Percentiles rank a stretch among this genome's conserved stretches.
These are phyloP conservation scores for Rhyacophila brunnea DNA, from an alignment of 1,140 invertebrate species.

Conservation along the genomic window DNA sequence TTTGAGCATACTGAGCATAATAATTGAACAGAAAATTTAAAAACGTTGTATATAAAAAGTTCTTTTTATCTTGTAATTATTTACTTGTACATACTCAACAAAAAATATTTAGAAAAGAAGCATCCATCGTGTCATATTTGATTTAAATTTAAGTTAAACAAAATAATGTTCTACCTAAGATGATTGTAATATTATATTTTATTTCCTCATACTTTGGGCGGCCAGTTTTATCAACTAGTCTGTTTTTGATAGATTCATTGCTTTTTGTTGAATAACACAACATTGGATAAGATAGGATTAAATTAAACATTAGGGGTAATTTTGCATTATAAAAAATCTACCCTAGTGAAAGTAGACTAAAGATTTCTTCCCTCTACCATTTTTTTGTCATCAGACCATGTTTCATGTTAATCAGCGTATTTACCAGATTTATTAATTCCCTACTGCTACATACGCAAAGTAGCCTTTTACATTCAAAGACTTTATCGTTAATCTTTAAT, in stretches of 20 bases:
- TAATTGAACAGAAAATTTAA: too few relatives aligned
- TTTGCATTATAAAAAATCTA: conserved; percentile 31
- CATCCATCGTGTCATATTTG: too few relatives aligned
- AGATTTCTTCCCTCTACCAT: conserved; percentile 1
- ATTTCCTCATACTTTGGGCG: too few relatives aligned
- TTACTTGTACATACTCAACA: too few relatives aligned
- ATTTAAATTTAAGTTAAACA: too few relatives aligned
- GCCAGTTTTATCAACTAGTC: conserved; percentile 1
- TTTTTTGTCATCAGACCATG: conserved; percentile 17
- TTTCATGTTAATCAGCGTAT: conserved; percentile 13
- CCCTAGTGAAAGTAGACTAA: conserved; percentile 12
- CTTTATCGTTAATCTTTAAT: conserved; percentile 33
- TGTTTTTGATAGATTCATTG: conserved; percentile 35
- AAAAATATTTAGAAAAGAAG: too few relatives aligned
- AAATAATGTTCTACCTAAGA: too few relatives aligned
- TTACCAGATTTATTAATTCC: conserved; percentile 11
- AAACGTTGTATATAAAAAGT: too few relatives aligned
- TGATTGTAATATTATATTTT: too few relatives aligned
- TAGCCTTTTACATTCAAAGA: conserved; percentile 21
- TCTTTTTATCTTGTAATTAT: too few relatives aligned
- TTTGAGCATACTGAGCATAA: too few relatives aligned
- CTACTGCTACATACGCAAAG: conserved; percentile 17
- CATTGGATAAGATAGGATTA: conserved; percentile 37
- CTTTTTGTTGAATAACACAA: conserved; percentile 36
- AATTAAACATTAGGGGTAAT: conserved; percentile 36